A percentile compares a stretch with the other conserved stretches of the same genome.
Evolutionary conservation across 2,113 vertebrate genomes (phyloP).

Genomic region (Leucopsar rothschildi): DNA sequence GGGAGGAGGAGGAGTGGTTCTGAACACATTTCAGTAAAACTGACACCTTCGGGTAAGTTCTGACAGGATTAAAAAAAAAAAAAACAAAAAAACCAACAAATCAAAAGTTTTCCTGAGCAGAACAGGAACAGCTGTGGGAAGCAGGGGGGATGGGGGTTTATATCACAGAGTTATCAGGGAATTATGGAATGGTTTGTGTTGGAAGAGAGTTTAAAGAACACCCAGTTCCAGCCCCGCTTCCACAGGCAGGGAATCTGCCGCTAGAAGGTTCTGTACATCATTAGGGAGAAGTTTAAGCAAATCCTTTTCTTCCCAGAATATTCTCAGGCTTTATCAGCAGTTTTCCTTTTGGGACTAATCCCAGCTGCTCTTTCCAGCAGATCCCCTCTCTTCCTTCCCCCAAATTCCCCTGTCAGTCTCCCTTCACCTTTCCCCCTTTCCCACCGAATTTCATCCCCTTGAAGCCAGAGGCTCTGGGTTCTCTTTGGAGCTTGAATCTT

Average conservation of each 20-base stretch:
- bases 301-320: background rate
- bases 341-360: background rate
- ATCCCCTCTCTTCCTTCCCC: background rate
- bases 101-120: background rate
- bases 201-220: background rate
- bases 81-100: background rate
- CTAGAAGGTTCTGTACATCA: background rate
- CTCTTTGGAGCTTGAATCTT: background rate
- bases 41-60: background rate
- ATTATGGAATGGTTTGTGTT: background rate
- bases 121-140: background rate
- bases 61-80: background rate
- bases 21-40: background rate
- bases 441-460: background rate
- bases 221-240: background rate
- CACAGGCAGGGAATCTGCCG: background rate
- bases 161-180: background rate
- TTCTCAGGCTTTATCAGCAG: background rate
- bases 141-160: background rate
- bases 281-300: background rate
- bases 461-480: background rate
- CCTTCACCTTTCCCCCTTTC: background rate
- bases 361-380: background rate
- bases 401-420: background rate
- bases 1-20: background rate